phyloP scores from a whole-genome alignment of 2,113 vertebrate species.

The Melanotaenia duboulayi region DNA sequence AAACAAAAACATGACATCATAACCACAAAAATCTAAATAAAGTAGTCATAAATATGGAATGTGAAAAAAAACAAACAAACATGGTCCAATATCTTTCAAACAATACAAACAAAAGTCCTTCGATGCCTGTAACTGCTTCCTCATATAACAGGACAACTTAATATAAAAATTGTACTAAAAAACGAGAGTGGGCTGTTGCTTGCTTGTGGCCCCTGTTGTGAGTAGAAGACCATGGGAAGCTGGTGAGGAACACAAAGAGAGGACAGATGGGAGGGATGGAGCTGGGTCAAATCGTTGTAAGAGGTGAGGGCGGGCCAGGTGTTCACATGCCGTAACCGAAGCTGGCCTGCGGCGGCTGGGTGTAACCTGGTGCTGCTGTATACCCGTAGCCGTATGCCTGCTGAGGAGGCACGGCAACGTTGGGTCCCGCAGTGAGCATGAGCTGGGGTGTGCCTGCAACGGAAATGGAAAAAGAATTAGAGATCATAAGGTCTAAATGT shows the following conservation, averaged over 20 bases:
- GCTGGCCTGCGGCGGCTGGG: conserved; percentile 89
- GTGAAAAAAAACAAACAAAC: conserved; percentile 82
- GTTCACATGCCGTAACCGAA: conserved; percentile 98
- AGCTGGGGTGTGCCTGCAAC: conserved; percentile 94
- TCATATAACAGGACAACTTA: conserved; percentile 82
- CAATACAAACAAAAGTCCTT: conserved; percentile 94
- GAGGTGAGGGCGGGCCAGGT: conserved; percentile 38
- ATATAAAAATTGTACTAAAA: conserved; percentile 76
- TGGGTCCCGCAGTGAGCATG: conserved; percentile 97
- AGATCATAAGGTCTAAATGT: not conserved
- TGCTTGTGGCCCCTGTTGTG: conserved; percentile 87
- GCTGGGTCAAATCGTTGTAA: conserved; percentile 23
- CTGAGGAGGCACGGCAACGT: conserved; percentile 94
- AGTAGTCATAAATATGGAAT: conserved; percentile 93
- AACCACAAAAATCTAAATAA: conserved; percentile 78
- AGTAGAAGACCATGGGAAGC: conserved; percentile 90
- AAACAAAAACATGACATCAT: conserved; percentile 41
- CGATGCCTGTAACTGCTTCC: conserved; percentile 79
- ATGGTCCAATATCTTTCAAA: conserved; percentile 87
- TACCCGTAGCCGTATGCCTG: conserved; percentile 96
- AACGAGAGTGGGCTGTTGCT: conserved; percentile 82
- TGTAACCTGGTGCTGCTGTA: conserved; percentile 88
- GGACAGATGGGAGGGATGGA: conserved; percentile 71
- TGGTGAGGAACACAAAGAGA: conserved; percentile 90
- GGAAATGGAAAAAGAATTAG: not conserved